Conservation (phyloP, 1,140 invertebrate genomes). For the Aphelenchoides avenae region DNA sequence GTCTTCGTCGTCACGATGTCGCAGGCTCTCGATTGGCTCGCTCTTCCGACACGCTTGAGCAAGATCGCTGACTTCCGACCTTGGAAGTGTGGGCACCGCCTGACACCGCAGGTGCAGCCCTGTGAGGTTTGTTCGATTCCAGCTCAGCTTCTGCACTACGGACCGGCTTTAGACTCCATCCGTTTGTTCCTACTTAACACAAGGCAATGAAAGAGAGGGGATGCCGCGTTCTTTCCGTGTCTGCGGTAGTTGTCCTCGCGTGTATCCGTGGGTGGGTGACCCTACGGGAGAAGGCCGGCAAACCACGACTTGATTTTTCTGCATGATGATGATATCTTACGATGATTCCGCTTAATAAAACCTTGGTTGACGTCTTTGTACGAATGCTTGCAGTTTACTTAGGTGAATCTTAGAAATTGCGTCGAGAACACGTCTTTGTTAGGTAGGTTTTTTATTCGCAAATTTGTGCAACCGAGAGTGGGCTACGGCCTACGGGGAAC, state of each 20-base stretch:
- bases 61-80: conserved; percentile 33
- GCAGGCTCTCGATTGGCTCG: conserved; percentile 52
- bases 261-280: conserved; percentile 11
- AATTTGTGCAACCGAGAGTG: too few species aligned
- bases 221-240: conserved; percentile 32
- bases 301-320: too few species aligned
- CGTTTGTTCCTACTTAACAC: conserved; percentile 15
- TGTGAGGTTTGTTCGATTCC: conserved; percentile 40
- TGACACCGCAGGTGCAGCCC: conserved; percentile 27
- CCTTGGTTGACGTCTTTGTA: too few species aligned
- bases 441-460: too few species aligned
- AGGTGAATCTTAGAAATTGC: too few species aligned
- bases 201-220: background rate
- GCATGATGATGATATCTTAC: too few species aligned
- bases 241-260: conserved; percentile 34
- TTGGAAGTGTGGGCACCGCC: conserved; percentile 38
- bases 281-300: too few species aligned
- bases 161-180: conserved; percentile 34
- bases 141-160: background rate
- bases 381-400: too few species aligned
- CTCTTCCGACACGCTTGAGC: conserved; percentile 32
- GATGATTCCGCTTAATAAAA: too few species aligned
- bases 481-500: too few species aligned
- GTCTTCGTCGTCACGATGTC: conserved; percentile 46
- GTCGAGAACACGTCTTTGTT: too few species aligned